phyloP scores from a whole-genome alignment of 2,797 vertebrate genomes.

The Liasis olivaceus region DNA sequence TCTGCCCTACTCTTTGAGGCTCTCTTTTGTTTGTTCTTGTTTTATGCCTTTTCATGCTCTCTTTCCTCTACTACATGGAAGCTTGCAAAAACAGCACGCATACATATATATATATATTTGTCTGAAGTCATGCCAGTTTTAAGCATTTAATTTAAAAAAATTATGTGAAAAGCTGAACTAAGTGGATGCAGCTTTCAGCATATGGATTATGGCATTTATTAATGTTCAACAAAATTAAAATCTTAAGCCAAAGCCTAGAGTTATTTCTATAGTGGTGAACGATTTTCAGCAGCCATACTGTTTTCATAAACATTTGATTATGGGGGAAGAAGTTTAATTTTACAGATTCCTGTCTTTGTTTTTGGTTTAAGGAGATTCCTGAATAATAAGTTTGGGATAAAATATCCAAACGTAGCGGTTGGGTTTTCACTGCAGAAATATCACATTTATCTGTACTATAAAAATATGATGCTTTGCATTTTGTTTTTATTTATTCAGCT shows the following conservation, averaged over 20 bases:
- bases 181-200: constrained; percentile 23
- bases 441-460: neutral
- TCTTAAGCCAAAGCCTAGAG: constrained; percentile 30
- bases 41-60: neutral
- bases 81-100: neutral
- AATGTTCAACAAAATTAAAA: constrained; percentile 24
- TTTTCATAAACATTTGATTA: constrained; percentile 16
- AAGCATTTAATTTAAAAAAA: neutral
- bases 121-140: neutral
- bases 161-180: constrained; percentile 29
- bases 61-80: neutral
- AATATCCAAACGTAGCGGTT: neutral
- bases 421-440: neutral
- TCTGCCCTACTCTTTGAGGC: neutral
- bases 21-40: accelerated
- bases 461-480: neutral
- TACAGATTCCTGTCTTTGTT: neutral
- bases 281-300: neutral
- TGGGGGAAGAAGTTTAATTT: neutral
- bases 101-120: neutral
- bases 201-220: neutral
- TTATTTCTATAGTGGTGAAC: neutral
- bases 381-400: neutral
- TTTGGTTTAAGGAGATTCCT: neutral
- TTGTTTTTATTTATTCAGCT: neutral